Evolutionary conservation across 2,888 invertebrate species (phyloP), one percentile per base, ranked within the genome.

Genomic region (Himalopsyche japonica): DNA sequence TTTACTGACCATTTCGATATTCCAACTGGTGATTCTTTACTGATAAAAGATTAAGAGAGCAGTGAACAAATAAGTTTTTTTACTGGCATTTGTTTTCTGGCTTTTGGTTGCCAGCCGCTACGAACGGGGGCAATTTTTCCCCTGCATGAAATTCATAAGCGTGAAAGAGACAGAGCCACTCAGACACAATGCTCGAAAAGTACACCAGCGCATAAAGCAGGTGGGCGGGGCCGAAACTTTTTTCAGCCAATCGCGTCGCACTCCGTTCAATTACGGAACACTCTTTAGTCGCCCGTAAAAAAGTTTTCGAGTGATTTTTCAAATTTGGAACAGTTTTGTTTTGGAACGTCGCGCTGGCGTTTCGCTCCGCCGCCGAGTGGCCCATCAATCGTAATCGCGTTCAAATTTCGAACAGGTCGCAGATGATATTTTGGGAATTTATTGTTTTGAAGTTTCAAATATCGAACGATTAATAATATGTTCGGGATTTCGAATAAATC

Each of bases 171-270:
- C 76, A 70, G 49, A 32, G 78, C 79, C 43, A 78, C 48, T 48
- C 79, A 57, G 79, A 30, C 70, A 77, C 70, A 70, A 70, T 70
- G 70, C 70, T 70, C 70, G 70, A 27, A 70, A 70, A 70, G 70
- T 70, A 70, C 70, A 70, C 70, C 43, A 48, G 81, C 88, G 84
- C 77, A 37, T 77, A 34, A 37, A 34, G 84, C 77, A 18, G 20
- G 30, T 43, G 79, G 84, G 84, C 84, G 84, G 43, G 79, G 84
- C 82, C 79, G 20, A 87, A 88, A 70, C 88, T 85, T 88, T 88
- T 87, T 84, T 88, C 86, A 83, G 78, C 90, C 90, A 90, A 90
- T 90, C 87, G 86, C 81, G 87, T 81, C 48, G 57, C 78, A 24
- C 86, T 86, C 84, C 87, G 88, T 57, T 34, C 82, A 80, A 81